phyloP scores from a whole-genome alignment of 2,113 vertebrate species.

The Notothenia rossii region DNA sequence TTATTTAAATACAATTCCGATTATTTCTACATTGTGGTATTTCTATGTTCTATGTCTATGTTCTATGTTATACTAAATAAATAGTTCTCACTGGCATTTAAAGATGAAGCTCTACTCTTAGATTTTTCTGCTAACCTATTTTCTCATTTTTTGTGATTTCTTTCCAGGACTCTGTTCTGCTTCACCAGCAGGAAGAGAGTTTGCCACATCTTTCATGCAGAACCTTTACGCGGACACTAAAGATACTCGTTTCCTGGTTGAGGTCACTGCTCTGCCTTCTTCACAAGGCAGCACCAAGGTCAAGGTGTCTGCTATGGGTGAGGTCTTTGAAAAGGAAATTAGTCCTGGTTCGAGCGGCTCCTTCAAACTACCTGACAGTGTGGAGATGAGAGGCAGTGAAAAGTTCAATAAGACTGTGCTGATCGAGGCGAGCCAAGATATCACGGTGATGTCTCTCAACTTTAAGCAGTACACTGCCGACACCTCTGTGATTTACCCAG shows the following conservation, averaged over 20 bases:
- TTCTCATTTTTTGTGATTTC: slow-evolving; percentile 9
- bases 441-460: slow-evolving; percentile 68
- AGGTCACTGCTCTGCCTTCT: slow-evolving; percentile 58
- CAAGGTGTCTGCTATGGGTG: slow-evolving; percentile 48
- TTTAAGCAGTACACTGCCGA: slow-evolving; percentile 62
- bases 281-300: slow-evolving; percentile 44
- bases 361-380: slow-evolving; percentile 44
- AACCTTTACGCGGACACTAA: slow-evolving; percentile 38
- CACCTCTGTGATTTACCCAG: slow-evolving; percentile 48
- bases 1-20: not conserved
- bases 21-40: not conserved
- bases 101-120: not conserved
- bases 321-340: slow-evolving; percentile 34
- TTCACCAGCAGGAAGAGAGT: slow-evolving; percentile 67
- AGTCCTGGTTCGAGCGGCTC: slow-evolving; percentile 7
- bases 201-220: slow-evolving; percentile 78
- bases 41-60: too few species aligned
- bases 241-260: slow-evolving; percentile 63
- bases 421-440: slow-evolving; percentile 49
- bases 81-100: not conserved
- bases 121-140: not conserved
- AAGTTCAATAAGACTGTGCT: slow-evolving; percentile 37
- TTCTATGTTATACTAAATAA: not conserved
- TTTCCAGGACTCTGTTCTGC: slow-evolving; percentile 10
- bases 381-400: slow-evolving; percentile 52